These are phyloP conservation scores for Pipistrellus kuhlii DNA, from an alignment of 2,797 vertebrate species.

Conservation along the genomic window DNA sequence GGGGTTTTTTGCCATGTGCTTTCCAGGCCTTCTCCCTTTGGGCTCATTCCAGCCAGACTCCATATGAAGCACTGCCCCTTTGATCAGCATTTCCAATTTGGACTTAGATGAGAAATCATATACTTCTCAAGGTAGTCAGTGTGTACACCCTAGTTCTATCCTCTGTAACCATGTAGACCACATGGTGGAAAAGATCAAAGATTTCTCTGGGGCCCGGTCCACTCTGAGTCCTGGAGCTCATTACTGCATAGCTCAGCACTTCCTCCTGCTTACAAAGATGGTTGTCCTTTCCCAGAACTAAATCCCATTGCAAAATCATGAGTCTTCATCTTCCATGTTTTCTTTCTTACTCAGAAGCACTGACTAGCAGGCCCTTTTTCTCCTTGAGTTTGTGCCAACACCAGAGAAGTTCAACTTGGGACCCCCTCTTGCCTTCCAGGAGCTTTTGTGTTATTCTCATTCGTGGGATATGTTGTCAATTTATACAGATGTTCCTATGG, in stretches of 20 bases:
- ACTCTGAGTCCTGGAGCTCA: neutral
- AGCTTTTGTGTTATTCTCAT: neutral
- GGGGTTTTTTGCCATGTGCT: neutral
- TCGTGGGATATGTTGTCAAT: neutral
- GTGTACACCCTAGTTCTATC: neutral
- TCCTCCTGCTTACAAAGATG: neutral
- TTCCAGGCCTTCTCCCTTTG: neutral
- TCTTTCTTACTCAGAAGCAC: neutral
- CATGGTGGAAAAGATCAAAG: neutral
- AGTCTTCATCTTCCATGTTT: neutral
- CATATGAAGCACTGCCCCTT: neutral
- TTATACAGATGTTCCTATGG: neutral
- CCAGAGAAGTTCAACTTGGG: neutral
- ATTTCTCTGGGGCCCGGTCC: neutral
- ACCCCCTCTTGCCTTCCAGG: neutral
- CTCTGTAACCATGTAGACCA: neutral
- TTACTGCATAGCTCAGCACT: neutral
- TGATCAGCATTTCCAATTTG: slow-evolving; percentile 20
- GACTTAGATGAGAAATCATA: neutral
- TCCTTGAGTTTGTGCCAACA: neutral
- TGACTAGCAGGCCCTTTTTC: neutral
- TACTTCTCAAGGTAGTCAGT: neutral
- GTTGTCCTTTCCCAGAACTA: neutral
- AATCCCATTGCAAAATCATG: neutral
- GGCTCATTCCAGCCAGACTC: neutral